Percentiles rank a stretch among this genome's conserved stretches.
phyloP scores from a whole-genome alignment of 2,797 vertebrate species.

The Hydrocynus forskahlii region DNA sequence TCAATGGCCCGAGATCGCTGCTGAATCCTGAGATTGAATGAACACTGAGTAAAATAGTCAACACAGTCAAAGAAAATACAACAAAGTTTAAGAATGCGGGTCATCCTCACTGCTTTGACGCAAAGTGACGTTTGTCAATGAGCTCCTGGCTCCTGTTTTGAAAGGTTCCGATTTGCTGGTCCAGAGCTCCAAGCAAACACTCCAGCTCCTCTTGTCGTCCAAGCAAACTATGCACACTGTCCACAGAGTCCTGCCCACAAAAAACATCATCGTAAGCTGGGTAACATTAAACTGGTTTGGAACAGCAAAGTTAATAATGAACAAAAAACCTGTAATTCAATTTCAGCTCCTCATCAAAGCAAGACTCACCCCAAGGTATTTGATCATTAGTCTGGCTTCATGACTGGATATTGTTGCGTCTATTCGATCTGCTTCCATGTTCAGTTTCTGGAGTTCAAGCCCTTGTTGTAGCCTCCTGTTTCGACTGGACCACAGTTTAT shows the following conservation, averaged over 20 bases:
- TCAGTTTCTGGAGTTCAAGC: constrained; percentile 83
- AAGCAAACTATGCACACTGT: constrained; percentile 79
- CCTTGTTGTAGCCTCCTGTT: constrained; percentile 74
- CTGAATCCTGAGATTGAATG: constrained; percentile 67
- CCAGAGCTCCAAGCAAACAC: constrained; percentile 74
- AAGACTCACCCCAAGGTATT: constrained; percentile 80
- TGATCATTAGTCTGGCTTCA: constrained; percentile 78
- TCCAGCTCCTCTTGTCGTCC: constrained; percentile 84
- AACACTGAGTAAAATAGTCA: neutral
- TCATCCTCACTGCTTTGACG: constrained; percentile 72
- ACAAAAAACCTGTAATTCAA: neutral
- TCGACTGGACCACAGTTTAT: constrained; percentile 75
- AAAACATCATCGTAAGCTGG: constrained; percentile 17
- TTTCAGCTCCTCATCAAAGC: neutral
- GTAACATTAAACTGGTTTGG: constrained; percentile 3
- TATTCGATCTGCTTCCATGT: constrained; percentile 81
- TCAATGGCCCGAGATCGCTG: constrained; percentile 67
- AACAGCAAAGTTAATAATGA: neutral
- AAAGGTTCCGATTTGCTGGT: constrained; percentile 73
- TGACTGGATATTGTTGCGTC: constrained; percentile 81
- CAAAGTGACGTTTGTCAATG: constrained; percentile 71
- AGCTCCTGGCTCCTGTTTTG: constrained; percentile 74
- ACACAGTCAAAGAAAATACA: constrained; percentile 26
- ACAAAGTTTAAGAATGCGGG: constrained; percentile 41
- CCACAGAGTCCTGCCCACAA: constrained; percentile 81